Evolutionary conservation across 2,797 vertebrate species (phyloP).

Genomic region (Zalophus californianus): DNA sequence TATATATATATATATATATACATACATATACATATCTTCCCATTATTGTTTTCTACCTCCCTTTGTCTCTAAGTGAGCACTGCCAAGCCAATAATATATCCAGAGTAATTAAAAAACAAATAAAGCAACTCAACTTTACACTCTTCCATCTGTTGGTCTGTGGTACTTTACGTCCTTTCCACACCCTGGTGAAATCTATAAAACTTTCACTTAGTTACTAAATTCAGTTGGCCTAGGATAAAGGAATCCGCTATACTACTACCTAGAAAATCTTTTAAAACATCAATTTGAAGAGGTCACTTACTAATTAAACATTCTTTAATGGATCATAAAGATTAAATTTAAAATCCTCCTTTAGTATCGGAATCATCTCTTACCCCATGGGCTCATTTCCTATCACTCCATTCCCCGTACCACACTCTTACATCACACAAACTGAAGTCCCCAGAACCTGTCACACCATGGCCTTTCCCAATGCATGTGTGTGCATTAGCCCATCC

Average conservation of each 20-base stretch:
- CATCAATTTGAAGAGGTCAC: background rate
- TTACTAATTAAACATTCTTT: background rate
- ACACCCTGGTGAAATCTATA: constrained; percentile 50
- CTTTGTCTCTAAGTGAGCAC: constrained; percentile 63
- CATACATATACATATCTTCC: too few relatives aligned
- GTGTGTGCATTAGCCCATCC: background rate
- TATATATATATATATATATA: too few relatives aligned
- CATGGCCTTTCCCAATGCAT: background rate
- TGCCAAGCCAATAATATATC: constrained; percentile 64
- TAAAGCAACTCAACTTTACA: constrained; percentile 70
- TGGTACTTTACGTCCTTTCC: constrained; percentile 35
- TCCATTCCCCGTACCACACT: background rate
- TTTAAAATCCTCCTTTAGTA: background rate
- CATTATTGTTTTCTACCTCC: constrained; percentile 46
- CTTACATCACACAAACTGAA: background rate
- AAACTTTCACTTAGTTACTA: constrained; percentile 44
- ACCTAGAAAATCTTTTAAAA: background rate
- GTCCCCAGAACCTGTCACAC: background rate
- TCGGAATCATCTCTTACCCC: background rate
- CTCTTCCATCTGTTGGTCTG: constrained; percentile 76
- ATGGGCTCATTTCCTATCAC: background rate
- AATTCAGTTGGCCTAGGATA: background rate
- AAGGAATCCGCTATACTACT: background rate
- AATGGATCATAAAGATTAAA: background rate
- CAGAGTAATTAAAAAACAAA: constrained; percentile 75